Evolutionary conservation across 2,888 invertebrate genomes (phyloP), one percentile per base, ranked within the genome.

Genomic region (Hololepta plana): DNA sequence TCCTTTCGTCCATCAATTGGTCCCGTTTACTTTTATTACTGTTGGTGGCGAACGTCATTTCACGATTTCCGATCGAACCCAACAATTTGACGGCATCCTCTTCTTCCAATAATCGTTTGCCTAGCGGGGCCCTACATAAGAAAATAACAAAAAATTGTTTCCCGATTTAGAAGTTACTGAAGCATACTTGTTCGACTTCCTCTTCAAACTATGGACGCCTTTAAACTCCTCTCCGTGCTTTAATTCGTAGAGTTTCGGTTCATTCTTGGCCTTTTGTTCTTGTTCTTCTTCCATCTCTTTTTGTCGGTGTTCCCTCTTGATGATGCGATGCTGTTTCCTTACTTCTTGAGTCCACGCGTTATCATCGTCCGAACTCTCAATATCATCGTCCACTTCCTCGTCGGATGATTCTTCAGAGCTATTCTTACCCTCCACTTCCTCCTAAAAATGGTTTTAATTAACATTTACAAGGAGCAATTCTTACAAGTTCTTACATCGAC

Each of bases 341-440:
- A 85, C 69, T 54, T 87, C 81, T 44, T 74, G 71, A 1, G 68
- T 66, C 76, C 80, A 84, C 4, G 69, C 64, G 32, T 70, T 68
- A 27, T 84, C 81, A 46, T 87, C 85, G 38, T 85, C 87, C 2
- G 85, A 82, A 47, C 79, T 65, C 24, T 49, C 46, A n/a, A n/a
- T n/a, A n/a, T n/a, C n/a, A 24, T 47, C 47, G 9, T 33, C 33
- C n/a, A 28, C 25, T 11, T 43, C 38, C 12, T 38, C 37, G 26
- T 30, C 41, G 12, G 41, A 41, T 4, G 43, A 48, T 39, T 53
- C 53, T 3, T 60, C 58, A 33, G 62, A 55, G 38, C 55, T 55
- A 28, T 49, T 47, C 34, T 48, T 50, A 9, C 51, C 57, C 40
- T 57, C 57, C n/a, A 43, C 25, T 40, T 56, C 56, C 19, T 54